Evolutionary conservation across 2,113 vertebrate species (phyloP).

Genomic region (Crotalus tigris): DNA sequence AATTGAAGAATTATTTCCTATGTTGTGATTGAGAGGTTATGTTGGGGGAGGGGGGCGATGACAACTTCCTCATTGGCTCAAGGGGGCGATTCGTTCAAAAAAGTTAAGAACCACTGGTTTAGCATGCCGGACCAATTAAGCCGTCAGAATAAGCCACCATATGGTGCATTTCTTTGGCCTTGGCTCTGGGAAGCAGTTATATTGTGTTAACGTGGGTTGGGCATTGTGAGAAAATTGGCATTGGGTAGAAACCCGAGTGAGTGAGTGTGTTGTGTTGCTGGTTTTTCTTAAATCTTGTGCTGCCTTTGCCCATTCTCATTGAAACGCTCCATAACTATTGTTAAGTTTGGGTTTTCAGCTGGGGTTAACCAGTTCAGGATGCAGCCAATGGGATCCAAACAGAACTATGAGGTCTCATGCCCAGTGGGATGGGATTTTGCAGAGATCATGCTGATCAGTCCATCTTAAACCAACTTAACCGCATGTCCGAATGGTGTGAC

Average conservation of each 20-base stretch:
- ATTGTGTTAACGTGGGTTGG: background rate
- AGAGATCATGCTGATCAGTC: rapidly evolving
- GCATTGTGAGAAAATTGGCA: background rate
- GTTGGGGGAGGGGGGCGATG: no score
- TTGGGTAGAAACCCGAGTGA: background rate
- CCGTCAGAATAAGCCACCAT: background rate
- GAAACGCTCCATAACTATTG: background rate
- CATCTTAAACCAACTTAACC: background rate
- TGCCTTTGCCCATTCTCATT: background rate
- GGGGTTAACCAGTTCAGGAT: background rate
- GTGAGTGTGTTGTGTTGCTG: background rate
- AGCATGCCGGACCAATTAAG: background rate
- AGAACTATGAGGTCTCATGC: background rate
- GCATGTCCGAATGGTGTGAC: no score
- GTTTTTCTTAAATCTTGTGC: background rate
- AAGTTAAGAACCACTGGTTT: background rate
- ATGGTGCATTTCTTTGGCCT: background rate
- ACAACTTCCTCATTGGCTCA: no score
- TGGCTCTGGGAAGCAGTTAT: background rate
- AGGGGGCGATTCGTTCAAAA: no score
- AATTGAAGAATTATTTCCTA: no score
- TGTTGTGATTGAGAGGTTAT: no score
- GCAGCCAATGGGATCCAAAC: background rate
- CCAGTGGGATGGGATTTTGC: background rate
- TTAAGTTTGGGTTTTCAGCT: no score